A percentile compares a stretch with the other conserved stretches of the same genome.
Conservation (phyloP, 2,797 vertebrate species). For the Balearica regulorum region DNA sequence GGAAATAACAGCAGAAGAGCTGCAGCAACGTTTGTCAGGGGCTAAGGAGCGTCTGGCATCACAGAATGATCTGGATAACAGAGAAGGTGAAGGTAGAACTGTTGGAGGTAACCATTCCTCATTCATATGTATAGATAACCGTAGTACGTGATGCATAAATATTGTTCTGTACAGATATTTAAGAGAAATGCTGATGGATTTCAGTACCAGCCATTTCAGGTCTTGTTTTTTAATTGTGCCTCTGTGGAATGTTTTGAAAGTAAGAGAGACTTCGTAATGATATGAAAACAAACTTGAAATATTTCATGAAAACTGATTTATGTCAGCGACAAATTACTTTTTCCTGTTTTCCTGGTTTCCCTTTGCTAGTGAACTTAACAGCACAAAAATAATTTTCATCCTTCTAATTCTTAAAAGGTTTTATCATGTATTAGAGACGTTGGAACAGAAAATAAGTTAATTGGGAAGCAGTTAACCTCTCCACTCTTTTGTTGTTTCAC, state of each 20-base stretch:
- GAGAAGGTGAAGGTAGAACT: constrained; percentile 73
- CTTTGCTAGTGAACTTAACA: not conserved
- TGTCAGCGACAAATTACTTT: not conserved
- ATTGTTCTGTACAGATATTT: not conserved
- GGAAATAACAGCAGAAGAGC: constrained; percentile 93
- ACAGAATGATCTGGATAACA: constrained; percentile 76
- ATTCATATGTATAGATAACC: not conserved
- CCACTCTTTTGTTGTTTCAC: not conserved
- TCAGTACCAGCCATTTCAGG: not conserved
- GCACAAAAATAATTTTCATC: not conserved
- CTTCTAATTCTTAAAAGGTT: not conserved
- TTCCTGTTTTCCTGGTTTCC: not conserved
- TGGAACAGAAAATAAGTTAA: not conserved
- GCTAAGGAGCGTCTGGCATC: constrained; percentile 87
- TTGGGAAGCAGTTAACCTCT: not conserved
- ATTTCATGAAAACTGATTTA: not conserved
- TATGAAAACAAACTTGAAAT: not conserved
- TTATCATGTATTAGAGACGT: not conserved
- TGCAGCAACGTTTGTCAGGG: constrained; percentile 87
- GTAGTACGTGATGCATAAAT: not conserved
- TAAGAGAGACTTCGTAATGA: not conserved
- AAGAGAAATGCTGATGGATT: not conserved
- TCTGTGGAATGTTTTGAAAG: not conserved
- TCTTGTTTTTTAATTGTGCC: not conserved
- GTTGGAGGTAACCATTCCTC: constrained; percentile 56